Base-by-base conservation (phyloP, 2,888 invertebrate species). In the Coelinius sp. region DNA sequence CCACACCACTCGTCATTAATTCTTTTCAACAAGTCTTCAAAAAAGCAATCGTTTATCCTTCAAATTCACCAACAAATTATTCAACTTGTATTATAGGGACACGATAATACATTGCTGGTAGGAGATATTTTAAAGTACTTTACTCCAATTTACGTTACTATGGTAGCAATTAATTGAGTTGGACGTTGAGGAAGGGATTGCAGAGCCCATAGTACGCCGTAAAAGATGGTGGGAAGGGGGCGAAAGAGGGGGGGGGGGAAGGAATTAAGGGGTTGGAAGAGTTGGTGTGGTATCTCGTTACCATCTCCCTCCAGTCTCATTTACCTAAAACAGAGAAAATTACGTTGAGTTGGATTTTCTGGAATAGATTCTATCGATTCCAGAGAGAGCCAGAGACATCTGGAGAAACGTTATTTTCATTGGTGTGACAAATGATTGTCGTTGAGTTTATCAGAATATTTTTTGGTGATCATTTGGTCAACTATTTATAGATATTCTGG, bases 161-260 rank as follows among this genome's bases (percentile, higher is more conserved):
- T 59, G 59, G 59, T 59, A 35, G 59, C 59, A 35, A 59, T 59
- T 59, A 59, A 59, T 59, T 59, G 59, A 35, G 31, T 59, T 35
- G 59, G 59, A 59, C 31, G 59, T 31, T 10, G 59, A 59, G 59
- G 20, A 59, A 59, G 59, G 59, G 59, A 59, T 59, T 59, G 31
- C 59, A 7, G 35, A 59, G 59, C 8, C 59, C 17, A 17, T 59
- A 59, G 8, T 35, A 59, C 35, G n/a, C n/a, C n/a, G 59, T 8
- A 31, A 59, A 31, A 59, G 59, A 31, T 20, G 31, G 31, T n/a
- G 56, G n/a, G 10, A 14, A 20, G 10, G 22, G 49, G 49, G 17
- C 10, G 22, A 10, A 8, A 8, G 31, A 8, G 31, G 31, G 31
- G 31, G 5, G 31, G 31, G 31, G 4, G 31, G 31, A 4, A 31